These are phyloP conservation scores for Onthophagus taurus DNA, from an alignment of 1,140 invertebrate species.

Conservation along the genomic window DNA sequence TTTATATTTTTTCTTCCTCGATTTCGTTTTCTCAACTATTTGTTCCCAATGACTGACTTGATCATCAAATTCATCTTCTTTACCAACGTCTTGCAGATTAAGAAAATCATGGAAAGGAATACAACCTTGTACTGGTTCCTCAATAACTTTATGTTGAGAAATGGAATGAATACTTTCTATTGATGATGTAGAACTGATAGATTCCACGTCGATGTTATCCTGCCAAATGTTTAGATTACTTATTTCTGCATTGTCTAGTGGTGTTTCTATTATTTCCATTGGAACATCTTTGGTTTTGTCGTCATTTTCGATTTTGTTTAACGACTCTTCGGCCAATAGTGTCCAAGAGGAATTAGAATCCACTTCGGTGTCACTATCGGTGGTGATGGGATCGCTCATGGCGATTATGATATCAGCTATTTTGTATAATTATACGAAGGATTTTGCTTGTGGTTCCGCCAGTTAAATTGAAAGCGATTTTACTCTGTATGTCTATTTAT, in stretches of 20 bases:
- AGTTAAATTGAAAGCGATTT: too few relatives aligned
- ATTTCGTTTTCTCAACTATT: background rate
- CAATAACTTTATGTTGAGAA: background rate
- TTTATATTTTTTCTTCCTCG: background rate
- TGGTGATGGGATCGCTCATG: too few relatives aligned
- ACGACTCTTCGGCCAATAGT: background rate
- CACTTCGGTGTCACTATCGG: slow-evolving; percentile 10
- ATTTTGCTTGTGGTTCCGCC: too few relatives aligned
- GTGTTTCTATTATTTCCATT: slow-evolving; percentile 11
- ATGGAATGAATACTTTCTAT: background rate
- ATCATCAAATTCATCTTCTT: slow-evolving; percentile 16
- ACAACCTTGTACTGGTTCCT: slow-evolving; percentile 11
- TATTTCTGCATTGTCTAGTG: background rate
- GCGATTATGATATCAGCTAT: too few relatives aligned
- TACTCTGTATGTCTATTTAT: too few relatives aligned
- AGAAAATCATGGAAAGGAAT: slow-evolving; percentile 17
- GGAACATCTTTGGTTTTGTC: background rate
- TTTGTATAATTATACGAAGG: too few relatives aligned
- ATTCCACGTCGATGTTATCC: background rate
- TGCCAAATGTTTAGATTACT: background rate
- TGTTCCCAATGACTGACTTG: slow-evolving; percentile 4
- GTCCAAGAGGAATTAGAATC: slow-evolving; percentile 12
- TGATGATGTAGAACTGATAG: background rate
- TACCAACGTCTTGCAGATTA: slow-evolving; percentile 4
- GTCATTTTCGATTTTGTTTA: background rate